Conservation (phyloP, 2,888 invertebrate species). For the Artemia sinica region DNA sequence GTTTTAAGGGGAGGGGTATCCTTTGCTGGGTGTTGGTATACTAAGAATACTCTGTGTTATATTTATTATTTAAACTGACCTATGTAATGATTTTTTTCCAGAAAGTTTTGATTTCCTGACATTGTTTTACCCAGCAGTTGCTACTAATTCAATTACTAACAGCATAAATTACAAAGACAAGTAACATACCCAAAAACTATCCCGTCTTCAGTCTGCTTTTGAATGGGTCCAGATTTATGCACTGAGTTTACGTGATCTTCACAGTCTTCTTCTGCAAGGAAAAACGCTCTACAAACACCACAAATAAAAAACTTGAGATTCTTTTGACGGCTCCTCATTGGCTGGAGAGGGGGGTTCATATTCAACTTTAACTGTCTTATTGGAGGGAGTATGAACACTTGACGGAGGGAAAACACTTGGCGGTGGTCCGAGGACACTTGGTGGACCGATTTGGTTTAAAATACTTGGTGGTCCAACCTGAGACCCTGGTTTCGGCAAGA, state of each 20-base stretch:
- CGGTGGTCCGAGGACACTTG: slow-evolving; percentile 12
- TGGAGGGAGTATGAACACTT: slow-evolving; percentile 12
- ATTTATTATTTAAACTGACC: too few relatives aligned
- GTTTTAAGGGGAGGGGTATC: too few relatives aligned
- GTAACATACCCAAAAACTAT: slow-evolving; percentile 2
- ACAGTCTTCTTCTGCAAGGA: slow-evolving; percentile 8
- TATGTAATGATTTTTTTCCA: too few relatives aligned
- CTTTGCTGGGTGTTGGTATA: too few relatives aligned
- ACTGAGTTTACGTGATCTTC: background rate
- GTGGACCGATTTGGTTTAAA: background rate
- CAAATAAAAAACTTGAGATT: slow-evolving; percentile 11
- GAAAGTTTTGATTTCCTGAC: too few relatives aligned
- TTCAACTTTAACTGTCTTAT: background rate
- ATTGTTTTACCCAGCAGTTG: too few relatives aligned
- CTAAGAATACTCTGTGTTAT: too few relatives aligned
- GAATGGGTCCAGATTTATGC: background rate
- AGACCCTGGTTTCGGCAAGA: slow-evolving; percentile 9
- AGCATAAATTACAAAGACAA: too few relatives aligned
- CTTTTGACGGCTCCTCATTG: background rate
- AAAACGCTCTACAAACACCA: slow-evolving; percentile 2
- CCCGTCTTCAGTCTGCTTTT: slow-evolving; percentile 6
- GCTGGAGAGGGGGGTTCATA: slow-evolving; percentile 1
- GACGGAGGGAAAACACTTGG: slow-evolving; percentile 5
- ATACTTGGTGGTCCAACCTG: background rate
- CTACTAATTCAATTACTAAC: too few relatives aligned